Base-by-base conservation (phyloP, 2,888 invertebrate species). In the Meghimatium bilineatum region DNA sequence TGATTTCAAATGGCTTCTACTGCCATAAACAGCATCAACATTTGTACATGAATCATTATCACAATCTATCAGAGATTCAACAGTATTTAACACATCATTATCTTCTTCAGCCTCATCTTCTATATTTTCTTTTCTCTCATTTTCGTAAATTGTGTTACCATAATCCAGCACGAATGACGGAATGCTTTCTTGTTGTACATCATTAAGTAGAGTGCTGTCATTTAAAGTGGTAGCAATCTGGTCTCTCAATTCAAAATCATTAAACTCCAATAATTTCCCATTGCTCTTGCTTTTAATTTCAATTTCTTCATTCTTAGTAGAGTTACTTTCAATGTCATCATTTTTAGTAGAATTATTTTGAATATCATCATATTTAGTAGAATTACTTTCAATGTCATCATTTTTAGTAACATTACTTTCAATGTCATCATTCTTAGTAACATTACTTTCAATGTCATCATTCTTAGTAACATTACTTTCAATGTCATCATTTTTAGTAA, bases 361-460 rank as follows among this genome's bases (percentile, higher is more conserved):
- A 36, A 71, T 10, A 38, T 38, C 71, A 77, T 32, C 63, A 77
- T n/a, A 36, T 10, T 36, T 63, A 3, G 36, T 23, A n/a, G 36
- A 34, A 26, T 63, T 17, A 10, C 8, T 26, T 8, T 44, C 38
- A 38, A n/a, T 49, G n/a, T 12, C 34, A 56, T 63, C 26, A 49
- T 36, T 63, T 10, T 36, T 80, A 20, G 32, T n/a, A n/a, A 23
- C 23, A n/a, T 66, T 29, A 32, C 29, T 44, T 66, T 66, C 66
- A 14, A n/a, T 34, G n/a, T 52, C 56, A 20, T 71, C 60, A 36
- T 49, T 72, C 38, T 63, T 63, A 2, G 34, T 17, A 0, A 26
- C 26, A 36, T 80, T 26, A n/a, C 34, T 38, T 72, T 69, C 78
- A 23, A 56, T 17, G 12, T 56, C 80, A 32, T 52, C 80, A 36